A percentile compares a stretch with the other conserved stretches of the same genome.
These are phyloP conservation scores for Patiria pectinifera DNA, from an alignment of 53 echinoderm and acorn worm genomes.

Conservation along the genomic window DNA sequence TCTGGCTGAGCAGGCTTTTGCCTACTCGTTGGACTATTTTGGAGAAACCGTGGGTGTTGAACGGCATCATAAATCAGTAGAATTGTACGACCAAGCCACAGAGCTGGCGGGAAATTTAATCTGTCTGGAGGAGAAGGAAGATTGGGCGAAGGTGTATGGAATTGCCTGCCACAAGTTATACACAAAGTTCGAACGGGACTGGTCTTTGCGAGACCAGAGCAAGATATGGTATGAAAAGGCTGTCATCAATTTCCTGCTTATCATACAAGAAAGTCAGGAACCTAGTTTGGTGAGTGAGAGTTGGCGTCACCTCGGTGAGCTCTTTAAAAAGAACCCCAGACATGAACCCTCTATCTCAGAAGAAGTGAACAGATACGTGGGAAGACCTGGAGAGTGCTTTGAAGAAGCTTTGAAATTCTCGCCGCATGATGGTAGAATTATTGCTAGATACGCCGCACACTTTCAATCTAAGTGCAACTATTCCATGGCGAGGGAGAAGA, in stretches of 20 bases:
- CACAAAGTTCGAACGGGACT: not conserved
- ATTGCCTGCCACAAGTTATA: conserved; percentile 37
- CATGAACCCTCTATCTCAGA: not conserved
- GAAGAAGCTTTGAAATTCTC: not conserved
- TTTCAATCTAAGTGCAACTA: not conserved
- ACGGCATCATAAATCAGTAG: conserved; percentile 23
- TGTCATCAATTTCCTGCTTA: not conserved
- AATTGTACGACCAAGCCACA: conserved; percentile 46
- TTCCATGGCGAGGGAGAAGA: not conserved
- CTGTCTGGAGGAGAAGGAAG: conserved; percentile 15
- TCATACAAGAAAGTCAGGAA: not conserved
- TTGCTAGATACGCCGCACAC: conserved; percentile 9
- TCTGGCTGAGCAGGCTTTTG: conserved; percentile 56
- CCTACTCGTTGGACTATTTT: conserved; percentile 33
- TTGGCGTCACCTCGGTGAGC: conserved; percentile 27
- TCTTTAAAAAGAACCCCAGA: not conserved
- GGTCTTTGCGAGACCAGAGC: not conserved
- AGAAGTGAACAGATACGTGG: not conserved
- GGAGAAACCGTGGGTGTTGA: conserved; percentile 12
- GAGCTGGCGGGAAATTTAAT: conserved; percentile 31
- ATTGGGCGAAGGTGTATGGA: conserved; percentile 4
- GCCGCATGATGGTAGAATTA: not conserved
- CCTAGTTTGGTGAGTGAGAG: not conserved
- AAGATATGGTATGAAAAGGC: not conserved
- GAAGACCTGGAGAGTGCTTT: not conserved